Evolutionary conservation across 1,140 invertebrate genomes (phyloP), one percentile per base, ranked within the genome.

Genomic region (Anagrus nilaparvatae): DNA sequence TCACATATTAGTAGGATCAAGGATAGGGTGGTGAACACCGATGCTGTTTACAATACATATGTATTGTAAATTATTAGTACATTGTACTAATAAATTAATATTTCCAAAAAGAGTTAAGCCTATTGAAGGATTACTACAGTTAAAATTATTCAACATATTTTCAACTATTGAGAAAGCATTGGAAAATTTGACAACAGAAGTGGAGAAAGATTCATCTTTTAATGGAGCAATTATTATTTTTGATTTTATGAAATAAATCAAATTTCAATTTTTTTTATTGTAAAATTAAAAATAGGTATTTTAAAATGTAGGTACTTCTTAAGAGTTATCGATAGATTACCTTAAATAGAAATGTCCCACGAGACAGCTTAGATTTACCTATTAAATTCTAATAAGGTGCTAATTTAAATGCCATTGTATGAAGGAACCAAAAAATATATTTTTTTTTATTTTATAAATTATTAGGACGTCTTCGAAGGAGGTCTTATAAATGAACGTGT

Each of bases 331-430:
- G 25, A 7, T 31, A 33, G 16, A 24, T 39, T 53, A 58, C 48
- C 47, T 18, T 49, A 36, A 3, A 50, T 40, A 16, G 44, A 40
- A 31, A 61, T 41, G 24, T 57, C 46, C 36, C 62, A 24, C 39
- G 44, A 51, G 5, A 62, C 20, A 29, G 58, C 56, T 44, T 52
- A 6, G 38, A 55, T 13, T 41, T 33, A 4, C 44, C 58, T 24
- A 60, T 50, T 39, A 51, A 54, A 42, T 60, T 61, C 61, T 60
- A 63, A 10, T 23, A 21, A 4, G 61, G 59, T 21, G 54, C 47
- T 28, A 62, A 18, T 20, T 48, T 54, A 14, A 50, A 47, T 24
- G 54, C 41, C 36, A 62, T 44, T 1, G 53, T 55, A 33, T 58
- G 56, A 8, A 43, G 44, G 13, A 63, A 46, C 31, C 58, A 60